Conservation (phyloP, 2,797 vertebrate species). For the Tokudaia muenninki region DNA sequence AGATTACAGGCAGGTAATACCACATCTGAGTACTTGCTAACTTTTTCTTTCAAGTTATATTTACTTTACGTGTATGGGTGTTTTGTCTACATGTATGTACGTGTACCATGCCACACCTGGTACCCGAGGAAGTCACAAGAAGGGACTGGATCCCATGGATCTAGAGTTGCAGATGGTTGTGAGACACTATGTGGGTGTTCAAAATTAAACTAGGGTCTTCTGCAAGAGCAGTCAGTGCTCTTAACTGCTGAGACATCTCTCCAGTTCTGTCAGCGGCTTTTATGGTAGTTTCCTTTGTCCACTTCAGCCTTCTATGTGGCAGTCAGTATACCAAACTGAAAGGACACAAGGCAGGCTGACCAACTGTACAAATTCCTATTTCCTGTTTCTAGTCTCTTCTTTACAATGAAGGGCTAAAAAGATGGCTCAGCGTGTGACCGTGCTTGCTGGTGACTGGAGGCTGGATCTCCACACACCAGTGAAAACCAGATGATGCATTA, state of each 20-base stretch:
- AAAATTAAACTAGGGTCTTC: not conserved
- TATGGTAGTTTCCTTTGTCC: not conserved
- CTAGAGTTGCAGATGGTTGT: not conserved
- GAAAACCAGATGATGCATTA: too few relatives aligned
- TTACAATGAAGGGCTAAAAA: not conserved
- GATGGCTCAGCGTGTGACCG: not conserved
- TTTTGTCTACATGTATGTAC: not conserved
- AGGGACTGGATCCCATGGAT: not conserved
- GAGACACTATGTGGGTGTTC: not conserved
- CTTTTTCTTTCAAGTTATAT: not conserved
- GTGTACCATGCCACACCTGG: not conserved
- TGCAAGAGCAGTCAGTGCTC: not conserved
- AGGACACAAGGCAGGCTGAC: not conserved
- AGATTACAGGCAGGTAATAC: not conserved
- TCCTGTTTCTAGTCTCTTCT: constrained; percentile 24
- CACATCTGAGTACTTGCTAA: not conserved
- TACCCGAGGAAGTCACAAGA: not conserved
- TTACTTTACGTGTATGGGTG: not conserved
- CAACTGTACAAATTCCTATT: not conserved
- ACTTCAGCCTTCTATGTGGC: not conserved
- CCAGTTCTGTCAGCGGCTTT: not conserved
- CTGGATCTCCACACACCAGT: not conserved
- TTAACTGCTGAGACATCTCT: not conserved
- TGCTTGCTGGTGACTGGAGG: not conserved
- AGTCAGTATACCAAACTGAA: not conserved